Percentiles rank a stretch among this genome's conserved stretches.
Evolutionary conservation across 2,797 vertebrate genomes (phyloP).

Genomic region (Lagodon rhomboides): DNA sequence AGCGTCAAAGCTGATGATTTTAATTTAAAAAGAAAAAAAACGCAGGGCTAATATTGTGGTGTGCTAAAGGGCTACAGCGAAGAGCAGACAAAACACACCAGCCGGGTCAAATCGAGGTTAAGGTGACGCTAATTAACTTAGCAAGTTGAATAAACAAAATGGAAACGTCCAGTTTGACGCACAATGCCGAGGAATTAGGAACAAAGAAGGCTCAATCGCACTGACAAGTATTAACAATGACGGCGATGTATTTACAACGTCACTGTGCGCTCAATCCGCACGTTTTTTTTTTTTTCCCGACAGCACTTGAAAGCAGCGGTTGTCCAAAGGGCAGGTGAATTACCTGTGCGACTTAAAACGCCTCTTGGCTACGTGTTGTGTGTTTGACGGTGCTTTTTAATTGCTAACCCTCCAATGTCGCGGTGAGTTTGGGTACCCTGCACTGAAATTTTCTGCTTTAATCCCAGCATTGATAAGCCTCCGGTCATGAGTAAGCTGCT

Average conservation of each 20-base stretch:
- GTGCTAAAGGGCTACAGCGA: neutral
- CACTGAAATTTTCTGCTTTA: neutral
- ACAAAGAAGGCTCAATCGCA: neutral
- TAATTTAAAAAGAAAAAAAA: no score
- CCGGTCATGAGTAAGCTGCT: neutral
- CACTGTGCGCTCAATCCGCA: accelerated
- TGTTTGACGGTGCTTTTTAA: neutral
- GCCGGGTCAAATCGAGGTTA: neutral
- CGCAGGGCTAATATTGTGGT: neutral
- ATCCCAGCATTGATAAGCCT: neutral
- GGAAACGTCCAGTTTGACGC: neutral
- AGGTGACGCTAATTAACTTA: neutral
- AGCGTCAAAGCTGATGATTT: neutral
- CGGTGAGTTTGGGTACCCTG: slow-evolving; percentile 22
- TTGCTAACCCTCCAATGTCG: neutral
- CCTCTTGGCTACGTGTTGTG: neutral
- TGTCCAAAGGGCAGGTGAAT: slow-evolving; percentile 13
- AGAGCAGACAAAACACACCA: neutral
- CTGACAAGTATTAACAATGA: neutral
- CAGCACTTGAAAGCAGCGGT: slow-evolving; percentile 26
- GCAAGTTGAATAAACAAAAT: neutral
- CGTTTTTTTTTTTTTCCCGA: slow-evolving; percentile 28
- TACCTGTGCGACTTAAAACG: neutral
- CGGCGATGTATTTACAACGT: neutral
- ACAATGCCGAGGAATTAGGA: neutral